Evolutionary conservation across 2,797 vertebrate species (phyloP), one percentile per base, ranked within the genome.

Genomic region (Neostethus bicornis): DNA sequence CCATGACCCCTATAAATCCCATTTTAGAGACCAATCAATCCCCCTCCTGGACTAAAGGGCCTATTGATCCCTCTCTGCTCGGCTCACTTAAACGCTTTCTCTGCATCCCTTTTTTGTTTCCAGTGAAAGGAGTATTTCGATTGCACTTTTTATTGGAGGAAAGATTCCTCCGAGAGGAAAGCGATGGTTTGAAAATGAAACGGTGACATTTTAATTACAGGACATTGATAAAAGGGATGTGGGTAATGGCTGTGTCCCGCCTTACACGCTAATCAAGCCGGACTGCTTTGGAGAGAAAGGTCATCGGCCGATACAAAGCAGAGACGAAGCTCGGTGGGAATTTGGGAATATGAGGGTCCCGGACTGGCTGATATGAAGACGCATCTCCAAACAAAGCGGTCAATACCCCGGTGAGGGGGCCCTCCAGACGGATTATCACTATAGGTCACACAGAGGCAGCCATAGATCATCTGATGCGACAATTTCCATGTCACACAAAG

Each of bases 201-300:
- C 87, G 88, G 89, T 95, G 95, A 96, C 95, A 95, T 94, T 96
- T 96, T 96, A 96, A 96, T 96, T 94, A 95, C 95, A 93, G 93
- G 92, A 92, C 93, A 94, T 93, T 94, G 94, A 94, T 93, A 93
- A 93, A 35, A 93, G 87, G 91, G 86, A 91, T 84, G 65, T 75
- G 72, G 86, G 80, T 86, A 81, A 90, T 87, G 88, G 85, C 85
- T 75, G 83, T 81, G 81, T 86, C 79, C 81, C 84, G 66, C 79
- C 82, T 69, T 65, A 63, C 70, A 84, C 50, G 80, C 86, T 91
- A 90, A 92, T 91, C 87, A 87, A 90, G 83, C 77, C 59, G 70
- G 90, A 90, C 79, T 61, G 86, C 57, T 57, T 10, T 48, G 79
- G 70, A 35, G 32, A 46, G 61, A 86, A 91, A 89, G 89, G 89